Evolutionary conservation across 2,888 invertebrate species (phyloP), one percentile per base, ranked within the genome.

Genomic region (Sepiola atlantica): DNA sequence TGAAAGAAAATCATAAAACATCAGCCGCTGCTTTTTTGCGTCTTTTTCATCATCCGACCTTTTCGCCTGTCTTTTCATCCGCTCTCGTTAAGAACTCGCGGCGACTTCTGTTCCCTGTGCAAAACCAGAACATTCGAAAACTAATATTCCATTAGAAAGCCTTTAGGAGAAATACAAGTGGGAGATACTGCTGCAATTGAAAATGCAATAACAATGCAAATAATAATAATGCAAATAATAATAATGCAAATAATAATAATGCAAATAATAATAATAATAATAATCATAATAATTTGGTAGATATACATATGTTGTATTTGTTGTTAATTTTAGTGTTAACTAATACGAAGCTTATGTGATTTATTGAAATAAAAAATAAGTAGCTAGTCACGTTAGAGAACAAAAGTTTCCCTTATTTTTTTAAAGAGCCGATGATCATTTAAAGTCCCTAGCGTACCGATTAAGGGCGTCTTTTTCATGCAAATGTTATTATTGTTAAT

Each of bases 21-120:
- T 10, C 57, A 57, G 57, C n/a, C 20, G 12, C 28, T 28, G n/a
- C 77, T 12, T 32, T 77, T 77, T 77, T 77, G 2, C 4, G 4
- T 77, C n/a, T n/a, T 32, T 77, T 77, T 77, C n/a, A n/a, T n/a
- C 14, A 77, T 77, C 77, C 77, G 77, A 77, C 77, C 77, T 77
- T n/a, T 77, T 77, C n/a, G 77, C 77, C n/a, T 77, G n/a, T n/a
- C 77, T 77, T 77, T 77, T 77, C 32, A 77, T 77, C n/a, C 16
- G n/a, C n/a, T 77, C 18, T n/a, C n/a, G 0, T 18, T 14, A 77
- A 77, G 16, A 77, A 77, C 77, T 77, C 16, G n/a, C 77, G 14
- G 77, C n/a, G n/a, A 77, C n/a, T 77, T 77, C n/a, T 77, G 77
- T 77, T 77, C 77, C 77, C 77, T 77, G n/a, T 77, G 28, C n/a